Conservation (phyloP, 2,888 invertebrate genomes). For the Xanthia icteritia region DNA sequence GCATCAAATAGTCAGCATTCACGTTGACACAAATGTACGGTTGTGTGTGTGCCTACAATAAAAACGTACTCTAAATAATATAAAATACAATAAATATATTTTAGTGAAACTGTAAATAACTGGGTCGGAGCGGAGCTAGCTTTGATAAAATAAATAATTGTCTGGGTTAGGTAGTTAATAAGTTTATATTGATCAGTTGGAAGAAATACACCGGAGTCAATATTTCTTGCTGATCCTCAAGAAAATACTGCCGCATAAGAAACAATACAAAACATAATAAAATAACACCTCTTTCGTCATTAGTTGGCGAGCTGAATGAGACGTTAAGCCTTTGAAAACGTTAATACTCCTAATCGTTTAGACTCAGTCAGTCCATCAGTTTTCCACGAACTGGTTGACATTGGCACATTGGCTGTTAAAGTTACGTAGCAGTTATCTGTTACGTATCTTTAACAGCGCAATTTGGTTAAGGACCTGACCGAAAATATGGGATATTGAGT, state of each 20-base stretch:
- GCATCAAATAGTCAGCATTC: constrained; percentile 1
- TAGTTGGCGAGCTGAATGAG: neutral
- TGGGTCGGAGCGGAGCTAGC: neutral
- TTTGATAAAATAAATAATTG: constrained; percentile 7
- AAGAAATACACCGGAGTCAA: neutral
- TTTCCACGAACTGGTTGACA: neutral
- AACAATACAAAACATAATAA: constrained; percentile 12
- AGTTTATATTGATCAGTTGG: constrained; percentile 7
- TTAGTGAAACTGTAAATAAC: constrained; percentile 1
- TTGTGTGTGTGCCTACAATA: no score
- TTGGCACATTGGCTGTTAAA: no score
- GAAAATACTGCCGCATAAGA: neutral
- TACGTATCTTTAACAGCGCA: neutral
- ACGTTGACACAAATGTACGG: no score
- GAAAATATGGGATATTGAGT: neutral
- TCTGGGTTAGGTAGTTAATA: neutral
- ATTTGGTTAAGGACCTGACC: neutral
- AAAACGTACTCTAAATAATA: no score
- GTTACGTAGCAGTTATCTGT: no score
- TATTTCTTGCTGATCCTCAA: neutral
- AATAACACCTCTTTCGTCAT: neutral
- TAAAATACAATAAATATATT: neutral
- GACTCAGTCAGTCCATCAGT: neutral
- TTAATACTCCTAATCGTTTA: neutral
- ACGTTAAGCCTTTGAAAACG: neutral